Base-by-base conservation (phyloP, 1,140 invertebrate genomes). In the Saccostrea echinata region DNA sequence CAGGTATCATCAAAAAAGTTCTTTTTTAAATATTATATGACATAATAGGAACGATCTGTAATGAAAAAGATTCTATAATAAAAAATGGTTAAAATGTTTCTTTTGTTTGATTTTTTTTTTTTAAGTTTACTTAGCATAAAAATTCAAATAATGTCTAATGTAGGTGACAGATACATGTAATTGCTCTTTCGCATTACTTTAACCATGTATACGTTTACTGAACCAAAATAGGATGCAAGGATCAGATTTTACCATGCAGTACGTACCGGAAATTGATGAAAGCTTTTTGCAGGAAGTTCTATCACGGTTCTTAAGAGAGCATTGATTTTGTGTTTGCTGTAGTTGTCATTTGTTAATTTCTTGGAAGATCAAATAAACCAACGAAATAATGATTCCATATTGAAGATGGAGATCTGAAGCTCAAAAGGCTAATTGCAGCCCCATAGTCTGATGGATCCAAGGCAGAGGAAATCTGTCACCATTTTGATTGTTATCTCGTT, bases 261-360 rank as follows among this genome's bases (percentile, higher is more conserved):
- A 76, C 24, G 30, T 33, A 76, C 68, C 68, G 68, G 68, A 76
- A 76, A 76, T 76, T 76, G 68, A 76, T 76, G 68, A 76, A 76
- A 76, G 68, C 68, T 76, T 30, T 76, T 30, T 27, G 27, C 68
- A 76, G 68, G 68, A 76, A 76, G 68, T 76, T 76, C 68, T 76
- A 76, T 76, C 13, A 33, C 27, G 68, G 68, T 76, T 30, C 68
- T 76, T 76, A 76, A 27, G 27, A 33, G 11, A 30, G 13, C 68
- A 76, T 76, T 27, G 68, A 76, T 76, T 76, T 76, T 16, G 27
- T 76, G 68, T 76, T 76, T 76, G 68, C 68, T 76, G 27, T 76
- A 76, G 68, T 76, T 76, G 68, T 76, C 68, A 76, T 76, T 76
- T 76, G 68, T 76, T 76, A 76, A 76, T 76, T 76, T 76, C 68